Base-by-base conservation (phyloP, 1,140 invertebrate genomes). In the Solen grandis region DNA sequence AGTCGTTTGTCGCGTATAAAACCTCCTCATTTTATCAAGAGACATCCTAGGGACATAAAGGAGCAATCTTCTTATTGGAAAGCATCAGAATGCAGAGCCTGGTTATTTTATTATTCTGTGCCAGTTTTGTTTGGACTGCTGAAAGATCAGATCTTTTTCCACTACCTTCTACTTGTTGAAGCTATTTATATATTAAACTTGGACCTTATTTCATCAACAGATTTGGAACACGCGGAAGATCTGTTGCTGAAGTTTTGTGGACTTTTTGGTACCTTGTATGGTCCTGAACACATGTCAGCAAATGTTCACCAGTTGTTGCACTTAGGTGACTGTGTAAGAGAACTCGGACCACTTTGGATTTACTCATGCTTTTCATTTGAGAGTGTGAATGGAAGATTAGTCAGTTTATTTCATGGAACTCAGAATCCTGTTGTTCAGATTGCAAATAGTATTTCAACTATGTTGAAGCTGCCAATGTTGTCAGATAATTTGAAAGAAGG, bases 341-440 rank as follows among this genome's bases (percentile, higher is more conserved):
- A 77, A 29, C 62, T 68, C 27, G 74, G 74, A 77, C 74, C 74
- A 13, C 74, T 77, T 54, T 77, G 74, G 60, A 62, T 77, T 10
- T 66, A 77, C 33, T 77, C 74, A n/a, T 77, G 74, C 27, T 68
- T 66, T 66, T 66, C 74, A 35, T 66, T 77, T 77, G 74, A 77
- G 57, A 77, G 74, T 66, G 31, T 65, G 14, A 70, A 77, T 54
- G 74, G 62, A 13, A 52, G 36, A 33, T 62, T 77, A 52, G 41
- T 76, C 3, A 76, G 25, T 10, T 29, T 63, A 10, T 75, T 75
- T 63, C 73, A 75, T 63, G 73, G 73, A 36, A 52, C 57, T 1
- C 73, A 75, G n/a, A n/a, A n/a, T n/a, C n/a, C n/a, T n/a, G n/a
- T n/a, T n/a, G n/a, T 75, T 63, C 73, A 75, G 35, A 75, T 75